Conservation (phyloP, 2,888 invertebrate genomes). For the Pachycephus smyrnensis region DNA sequence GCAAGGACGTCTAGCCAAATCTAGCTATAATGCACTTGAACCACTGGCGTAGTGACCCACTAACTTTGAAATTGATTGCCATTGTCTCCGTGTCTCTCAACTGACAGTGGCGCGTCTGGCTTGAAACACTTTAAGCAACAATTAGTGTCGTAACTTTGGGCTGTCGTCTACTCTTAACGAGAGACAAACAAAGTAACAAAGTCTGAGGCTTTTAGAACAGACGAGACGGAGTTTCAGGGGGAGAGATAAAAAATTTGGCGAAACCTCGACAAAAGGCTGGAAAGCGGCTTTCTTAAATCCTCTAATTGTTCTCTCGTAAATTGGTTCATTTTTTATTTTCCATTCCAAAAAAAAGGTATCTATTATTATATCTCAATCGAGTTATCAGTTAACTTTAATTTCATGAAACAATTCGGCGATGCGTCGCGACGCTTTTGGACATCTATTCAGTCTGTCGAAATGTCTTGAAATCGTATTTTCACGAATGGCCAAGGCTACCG, state of each 20-base stretch:
- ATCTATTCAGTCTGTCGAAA: neutral
- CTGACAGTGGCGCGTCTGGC: neutral
- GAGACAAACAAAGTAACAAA: neutral
- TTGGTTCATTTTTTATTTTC: neutral
- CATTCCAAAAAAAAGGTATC: neutral
- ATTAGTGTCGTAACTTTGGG: neutral
- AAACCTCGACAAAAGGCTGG: neutral
- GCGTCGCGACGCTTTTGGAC: neutral
- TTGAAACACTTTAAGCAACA: neutral
- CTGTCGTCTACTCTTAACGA: neutral
- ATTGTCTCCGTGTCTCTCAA: neutral
- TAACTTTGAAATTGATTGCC: conserved; percentile 9
- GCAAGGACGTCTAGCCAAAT: conserved; percentile 38
- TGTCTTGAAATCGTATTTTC: neutral
- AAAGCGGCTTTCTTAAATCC: neutral
- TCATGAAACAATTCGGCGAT: neutral
- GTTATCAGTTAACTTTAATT: neutral
- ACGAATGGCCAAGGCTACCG: neutral
- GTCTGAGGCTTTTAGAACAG: neutral
- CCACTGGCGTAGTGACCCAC: conserved; percentile 31
- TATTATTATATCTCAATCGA: neutral
- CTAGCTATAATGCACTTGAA: conserved; percentile 36
- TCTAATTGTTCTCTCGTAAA: neutral
- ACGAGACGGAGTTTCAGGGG: neutral
- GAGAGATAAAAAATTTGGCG: neutral